Percentiles rank a stretch among this genome's conserved stretches.
Conservation (phyloP, 1,140 invertebrate genomes). For the Drosophila fuyamai region DNA sequence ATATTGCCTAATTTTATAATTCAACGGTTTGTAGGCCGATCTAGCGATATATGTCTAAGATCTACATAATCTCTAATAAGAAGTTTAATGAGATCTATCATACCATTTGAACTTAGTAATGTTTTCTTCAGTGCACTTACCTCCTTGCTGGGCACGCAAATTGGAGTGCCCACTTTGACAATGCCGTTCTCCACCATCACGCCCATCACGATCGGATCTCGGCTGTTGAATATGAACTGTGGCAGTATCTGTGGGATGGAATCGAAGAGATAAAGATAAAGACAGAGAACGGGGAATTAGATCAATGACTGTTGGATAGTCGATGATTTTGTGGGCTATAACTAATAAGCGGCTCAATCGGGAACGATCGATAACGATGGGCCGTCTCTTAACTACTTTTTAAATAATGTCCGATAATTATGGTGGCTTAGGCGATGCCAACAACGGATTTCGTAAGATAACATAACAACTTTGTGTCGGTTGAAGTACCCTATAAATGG, state of each 20-base stretch:
- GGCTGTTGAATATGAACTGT: conserved; percentile 98
- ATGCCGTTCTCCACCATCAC: conserved; percentile 98
- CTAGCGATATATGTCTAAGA: too few species aligned
- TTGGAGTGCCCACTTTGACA: conserved; percentile 97
- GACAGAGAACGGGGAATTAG: conserved; percentile 20
- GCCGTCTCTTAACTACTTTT: conserved; percentile 52
- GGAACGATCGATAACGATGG: conserved; percentile 33
- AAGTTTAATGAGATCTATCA: too few species aligned
- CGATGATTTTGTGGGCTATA: conserved; percentile 19
- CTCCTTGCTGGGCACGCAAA: conserved; percentile 98
- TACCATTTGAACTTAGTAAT: too few species aligned
- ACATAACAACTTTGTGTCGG: conserved; percentile 15
- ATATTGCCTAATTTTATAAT: too few species aligned
- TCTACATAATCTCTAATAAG: too few species aligned
- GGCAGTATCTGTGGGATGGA: conserved; percentile 86
- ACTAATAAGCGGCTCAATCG: conserved; percentile 52
- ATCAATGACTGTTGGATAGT: conserved; percentile 31
- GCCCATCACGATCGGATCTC: conserved; percentile 98
- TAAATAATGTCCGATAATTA: conserved; percentile 60
- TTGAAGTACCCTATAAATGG: conserved; percentile 5
- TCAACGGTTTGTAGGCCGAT: too few species aligned
- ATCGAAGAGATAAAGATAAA: conserved; percentile 11
- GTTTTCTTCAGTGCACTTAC: conserved; percentile 85
- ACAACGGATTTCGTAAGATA: conserved; percentile 18
- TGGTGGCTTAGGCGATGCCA: conserved; percentile 35